Percentiles rank a stretch among this genome's conserved stretches.
Evolutionary conservation across 2,888 invertebrate genomes (phyloP).

Genomic region (Ceriagrion tenellum): DNA sequence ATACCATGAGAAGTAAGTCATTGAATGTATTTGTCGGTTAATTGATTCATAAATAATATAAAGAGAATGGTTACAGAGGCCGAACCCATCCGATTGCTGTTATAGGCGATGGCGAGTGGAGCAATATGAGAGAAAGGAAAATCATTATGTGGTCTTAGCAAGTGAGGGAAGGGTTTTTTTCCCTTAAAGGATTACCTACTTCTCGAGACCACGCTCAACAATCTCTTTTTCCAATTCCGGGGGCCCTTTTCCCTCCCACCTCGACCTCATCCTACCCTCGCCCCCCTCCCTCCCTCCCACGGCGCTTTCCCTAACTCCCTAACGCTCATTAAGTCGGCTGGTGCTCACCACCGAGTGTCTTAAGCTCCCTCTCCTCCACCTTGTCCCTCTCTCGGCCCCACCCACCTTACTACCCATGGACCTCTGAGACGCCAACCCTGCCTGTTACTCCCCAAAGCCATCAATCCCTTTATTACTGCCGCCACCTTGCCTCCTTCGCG

Average conservation of each 20-base stretch:
- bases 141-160: neutral
- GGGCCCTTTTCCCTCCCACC: neutral
- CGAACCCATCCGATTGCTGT: neutral
- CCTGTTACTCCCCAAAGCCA: neutral
- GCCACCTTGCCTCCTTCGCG: neutral
- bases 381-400: too few relatives aligned
- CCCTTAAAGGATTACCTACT: constrained; percentile 20
- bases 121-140: constrained; percentile 11
- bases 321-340: constrained; percentile 47
- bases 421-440: neutral
- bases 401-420: too few relatives aligned
- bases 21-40: too few relatives aligned
- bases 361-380: neutral
- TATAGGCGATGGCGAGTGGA: neutral
- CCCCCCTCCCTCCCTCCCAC: neutral
- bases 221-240: constrained; percentile 13
- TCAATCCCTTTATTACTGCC: neutral
- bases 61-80: too few relatives aligned
- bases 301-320: neutral
- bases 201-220: constrained; percentile 19
- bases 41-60: too few relatives aligned
- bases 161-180: neutral
- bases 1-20: too few relatives aligned
- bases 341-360: neutral
- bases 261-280: neutral